These are phyloP conservation scores for Anomalospiza imberbis DNA, from an alignment of 2,797 vertebrate species.

Conservation along the genomic window DNA sequence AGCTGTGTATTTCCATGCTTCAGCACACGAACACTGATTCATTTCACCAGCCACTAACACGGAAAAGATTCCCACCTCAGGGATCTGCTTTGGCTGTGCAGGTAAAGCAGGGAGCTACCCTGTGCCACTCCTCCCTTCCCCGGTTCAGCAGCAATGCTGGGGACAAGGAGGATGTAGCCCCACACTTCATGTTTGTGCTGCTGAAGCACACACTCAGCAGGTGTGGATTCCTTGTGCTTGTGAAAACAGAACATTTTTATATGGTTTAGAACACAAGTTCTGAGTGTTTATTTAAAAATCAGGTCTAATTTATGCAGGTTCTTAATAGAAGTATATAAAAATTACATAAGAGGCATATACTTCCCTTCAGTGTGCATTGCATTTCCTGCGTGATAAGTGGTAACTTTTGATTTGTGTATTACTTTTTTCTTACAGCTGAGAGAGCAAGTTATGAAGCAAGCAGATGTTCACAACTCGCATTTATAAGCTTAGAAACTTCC, in stretches of 20 bases:
- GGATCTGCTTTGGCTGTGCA: not conserved
- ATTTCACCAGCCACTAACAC: not conserved
- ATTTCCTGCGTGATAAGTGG: not conserved
- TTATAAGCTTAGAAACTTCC: not conserved
- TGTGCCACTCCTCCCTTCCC: not conserved
- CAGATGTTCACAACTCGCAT: not conserved
- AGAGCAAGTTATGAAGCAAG: not conserved
- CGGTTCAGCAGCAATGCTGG: not conserved
- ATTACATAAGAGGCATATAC: fast-evolving
- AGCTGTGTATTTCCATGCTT: not conserved
- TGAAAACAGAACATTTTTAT: not conserved
- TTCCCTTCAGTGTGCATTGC: fast-evolving
- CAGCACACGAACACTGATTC: not conserved
- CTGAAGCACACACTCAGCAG: not conserved
- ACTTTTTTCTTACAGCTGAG: not conserved
- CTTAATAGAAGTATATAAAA: not conserved
- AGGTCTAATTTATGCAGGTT: not conserved
- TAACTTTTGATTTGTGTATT: not conserved
- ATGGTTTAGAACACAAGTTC: not conserved
- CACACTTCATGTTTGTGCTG: not conserved
- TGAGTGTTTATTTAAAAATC: not conserved
- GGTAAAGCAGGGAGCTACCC: not conserved
- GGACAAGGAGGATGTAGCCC: not conserved
- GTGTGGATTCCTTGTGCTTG: not conserved
- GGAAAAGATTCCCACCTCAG: not conserved